These are phyloP conservation scores for Lycaon pictus DNA, from an alignment of 2,113 vertebrate species.

Conservation along the genomic window DNA sequence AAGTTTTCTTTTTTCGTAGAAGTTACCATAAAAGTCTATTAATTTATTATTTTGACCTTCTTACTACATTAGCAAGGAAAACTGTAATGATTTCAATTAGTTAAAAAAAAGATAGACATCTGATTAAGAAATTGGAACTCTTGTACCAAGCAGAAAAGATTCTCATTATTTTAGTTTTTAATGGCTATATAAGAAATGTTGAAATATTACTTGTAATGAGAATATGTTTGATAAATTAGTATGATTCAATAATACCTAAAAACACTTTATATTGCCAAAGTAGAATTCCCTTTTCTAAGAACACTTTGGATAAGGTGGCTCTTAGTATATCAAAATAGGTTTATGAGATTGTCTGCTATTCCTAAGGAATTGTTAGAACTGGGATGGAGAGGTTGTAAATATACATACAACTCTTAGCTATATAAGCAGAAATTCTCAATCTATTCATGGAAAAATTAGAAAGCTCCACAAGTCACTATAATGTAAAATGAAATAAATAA, in stretches of 20 bases:
- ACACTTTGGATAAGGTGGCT: constrained; percentile 18
- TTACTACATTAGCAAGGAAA: constrained; percentile 31
- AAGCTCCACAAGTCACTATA: not conserved
- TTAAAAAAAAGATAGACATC: not conserved
- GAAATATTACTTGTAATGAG: constrained; percentile 32
- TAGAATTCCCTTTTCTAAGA: not conserved
- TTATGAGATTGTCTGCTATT: not conserved
- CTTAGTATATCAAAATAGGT: not conserved
- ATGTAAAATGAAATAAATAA: not conserved
- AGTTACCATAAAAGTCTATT: not conserved
- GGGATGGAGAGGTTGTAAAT: not conserved
- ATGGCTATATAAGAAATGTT: not conserved
- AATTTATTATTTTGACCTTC: constrained; percentile 34
- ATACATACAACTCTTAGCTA: not conserved
- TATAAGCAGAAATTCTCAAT: not conserved
- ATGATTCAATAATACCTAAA: constrained; percentile 1
- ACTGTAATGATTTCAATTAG: constrained; percentile 23
- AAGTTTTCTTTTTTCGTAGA: not conserved
- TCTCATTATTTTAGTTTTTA: constrained; percentile 47
- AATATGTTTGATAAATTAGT: constrained; percentile 27
- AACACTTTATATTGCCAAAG: not conserved
- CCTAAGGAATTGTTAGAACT: not conserved
- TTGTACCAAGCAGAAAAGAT: not conserved
- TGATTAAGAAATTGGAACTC: constrained; percentile 44
- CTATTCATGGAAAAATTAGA: constrained; percentile 33